Percentiles rank a stretch among this genome's conserved stretches.
These are phyloP conservation scores for Eunapius fragilis DNA, from an alignment of 37 sponge, comb jelly and placozoan species.

Conservation along the genomic window DNA sequence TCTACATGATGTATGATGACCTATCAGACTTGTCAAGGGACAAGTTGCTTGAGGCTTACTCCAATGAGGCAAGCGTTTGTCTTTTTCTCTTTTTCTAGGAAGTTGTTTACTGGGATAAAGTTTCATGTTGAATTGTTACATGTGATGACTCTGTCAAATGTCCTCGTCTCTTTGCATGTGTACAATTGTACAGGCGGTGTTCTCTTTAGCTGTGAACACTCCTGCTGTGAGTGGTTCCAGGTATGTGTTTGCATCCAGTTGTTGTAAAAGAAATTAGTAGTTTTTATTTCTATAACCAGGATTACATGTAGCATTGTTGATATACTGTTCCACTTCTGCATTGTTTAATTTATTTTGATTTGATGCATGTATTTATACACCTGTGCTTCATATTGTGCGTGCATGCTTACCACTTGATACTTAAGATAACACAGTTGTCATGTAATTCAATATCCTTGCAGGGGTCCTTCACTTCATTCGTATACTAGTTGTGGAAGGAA, in stretches of 20 bases:
- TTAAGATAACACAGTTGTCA: no score
- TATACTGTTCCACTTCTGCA: no score
- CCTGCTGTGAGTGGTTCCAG: neutral
- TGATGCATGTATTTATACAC: neutral
- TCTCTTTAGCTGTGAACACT: constrained; percentile 29
- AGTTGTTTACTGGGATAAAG: neutral
- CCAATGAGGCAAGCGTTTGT: constrained; percentile 39
- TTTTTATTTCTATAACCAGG: no score
- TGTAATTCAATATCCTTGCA: neutral
- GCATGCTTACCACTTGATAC: no score
- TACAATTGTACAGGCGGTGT: constrained; percentile 24
- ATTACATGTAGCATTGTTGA: no score
- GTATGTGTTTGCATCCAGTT: constrained; percentile 1
- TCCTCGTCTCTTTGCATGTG: neutral
- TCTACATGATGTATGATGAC: constrained; percentile 55
- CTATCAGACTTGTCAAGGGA: constrained; percentile 46
- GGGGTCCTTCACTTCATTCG: constrained; percentile 23
- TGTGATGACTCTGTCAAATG: neutral
- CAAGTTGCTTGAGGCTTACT: constrained; percentile 61
- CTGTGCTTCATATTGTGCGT: neutral
- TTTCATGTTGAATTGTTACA: no score
- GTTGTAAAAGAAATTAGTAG: no score
- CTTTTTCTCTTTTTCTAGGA: neutral
- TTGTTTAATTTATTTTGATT: no score
- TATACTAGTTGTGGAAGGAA: constrained; percentile 38